These are phyloP conservation scores for Zaprionus capensis DNA, from an alignment of 1,140 invertebrate genomes.

Conservation along the genomic window DNA sequence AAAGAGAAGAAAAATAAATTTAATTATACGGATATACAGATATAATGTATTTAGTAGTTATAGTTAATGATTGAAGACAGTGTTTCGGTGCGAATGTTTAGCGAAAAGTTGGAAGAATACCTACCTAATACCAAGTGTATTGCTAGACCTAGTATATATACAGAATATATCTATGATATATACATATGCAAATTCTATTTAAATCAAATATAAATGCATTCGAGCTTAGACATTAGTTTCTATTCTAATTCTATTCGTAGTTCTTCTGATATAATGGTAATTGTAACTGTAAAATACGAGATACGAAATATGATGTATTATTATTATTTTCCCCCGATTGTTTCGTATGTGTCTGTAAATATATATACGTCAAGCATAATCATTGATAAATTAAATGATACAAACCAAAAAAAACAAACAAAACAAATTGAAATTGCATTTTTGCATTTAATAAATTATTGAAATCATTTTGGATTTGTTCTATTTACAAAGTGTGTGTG, in stretches of 20 bases:
- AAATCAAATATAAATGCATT: constrained; percentile 43
- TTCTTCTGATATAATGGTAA: constrained; percentile 23
- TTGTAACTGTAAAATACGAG: too few species aligned
- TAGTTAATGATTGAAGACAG: constrained; percentile 68
- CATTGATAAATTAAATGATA: constrained; percentile 46
- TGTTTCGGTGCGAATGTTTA: constrained; percentile 35
- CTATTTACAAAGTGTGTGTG: constrained; percentile 33
- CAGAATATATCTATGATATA: constrained; percentile 23
- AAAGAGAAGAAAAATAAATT: constrained; percentile 45
- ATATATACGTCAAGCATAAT: constrained; percentile 64
- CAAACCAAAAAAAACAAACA: constrained; percentile 24
- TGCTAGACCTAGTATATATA: constrained; percentile 9
- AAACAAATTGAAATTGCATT: constrained; percentile 31
- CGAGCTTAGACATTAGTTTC: constrained; percentile 51
- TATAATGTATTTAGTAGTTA: constrained; percentile 51
- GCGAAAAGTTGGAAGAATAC: constrained; percentile 29
- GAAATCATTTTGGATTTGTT: not conserved
- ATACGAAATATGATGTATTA: constrained; percentile 40
- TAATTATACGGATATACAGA: constrained; percentile 30
- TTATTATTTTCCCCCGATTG: constrained; percentile 15
- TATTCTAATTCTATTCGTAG: constrained; percentile 60
- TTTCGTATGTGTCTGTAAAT: constrained; percentile 41
- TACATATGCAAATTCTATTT: constrained; percentile 28
- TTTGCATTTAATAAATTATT: constrained; percentile 9
- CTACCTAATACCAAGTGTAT: constrained; percentile 38